Evolutionary conservation across 2,113 vertebrate genomes (phyloP).

Genomic region (Tinamus guttatus): DNA sequence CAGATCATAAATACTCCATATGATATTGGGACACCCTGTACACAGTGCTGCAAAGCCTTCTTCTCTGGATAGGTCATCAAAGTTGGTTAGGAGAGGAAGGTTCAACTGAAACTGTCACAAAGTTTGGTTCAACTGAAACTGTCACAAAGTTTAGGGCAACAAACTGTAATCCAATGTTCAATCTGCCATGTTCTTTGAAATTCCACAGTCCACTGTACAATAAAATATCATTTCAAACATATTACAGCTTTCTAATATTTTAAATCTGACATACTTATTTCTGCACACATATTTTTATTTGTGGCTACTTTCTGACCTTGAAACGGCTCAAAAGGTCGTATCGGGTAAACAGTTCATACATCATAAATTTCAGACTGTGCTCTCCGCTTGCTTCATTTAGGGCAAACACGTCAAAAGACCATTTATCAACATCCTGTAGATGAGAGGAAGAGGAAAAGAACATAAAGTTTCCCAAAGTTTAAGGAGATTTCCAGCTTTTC

Average conservation of each 20-base stretch:
- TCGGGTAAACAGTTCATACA: slow-evolving; percentile 97
- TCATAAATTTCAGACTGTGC: slow-evolving; percentile 97
- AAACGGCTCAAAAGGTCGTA: slow-evolving; percentile 98
- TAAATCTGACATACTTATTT: not conserved
- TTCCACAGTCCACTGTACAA: not conserved
- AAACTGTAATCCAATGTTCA: not conserved
- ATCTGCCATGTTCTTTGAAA: not conserved
- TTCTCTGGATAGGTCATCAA: not conserved
- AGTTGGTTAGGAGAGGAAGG: not conserved
- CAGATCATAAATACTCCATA: not conserved
- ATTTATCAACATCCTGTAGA: slow-evolving; percentile 93
- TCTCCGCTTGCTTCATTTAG: slow-evolving; percentile 94
- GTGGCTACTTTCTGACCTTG: slow-evolving; percentile 85
- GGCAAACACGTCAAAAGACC: slow-evolving; percentile 96
- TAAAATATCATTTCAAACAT: not conserved
- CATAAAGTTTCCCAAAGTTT: not conserved
- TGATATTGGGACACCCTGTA: not conserved
- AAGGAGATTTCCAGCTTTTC: not conserved
- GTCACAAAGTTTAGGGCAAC: not conserved
- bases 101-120: not conserved
- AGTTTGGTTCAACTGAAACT: not conserved
- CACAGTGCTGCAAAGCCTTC: not conserved
- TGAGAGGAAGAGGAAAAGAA: not conserved
- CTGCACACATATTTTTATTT: slow-evolving; percentile 1
- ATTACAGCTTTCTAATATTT: not conserved